Evolutionary conservation across 2,113 vertebrate species (phyloP), one percentile per base, ranked within the genome.

Genomic region (Macquaria australasica): DNA sequence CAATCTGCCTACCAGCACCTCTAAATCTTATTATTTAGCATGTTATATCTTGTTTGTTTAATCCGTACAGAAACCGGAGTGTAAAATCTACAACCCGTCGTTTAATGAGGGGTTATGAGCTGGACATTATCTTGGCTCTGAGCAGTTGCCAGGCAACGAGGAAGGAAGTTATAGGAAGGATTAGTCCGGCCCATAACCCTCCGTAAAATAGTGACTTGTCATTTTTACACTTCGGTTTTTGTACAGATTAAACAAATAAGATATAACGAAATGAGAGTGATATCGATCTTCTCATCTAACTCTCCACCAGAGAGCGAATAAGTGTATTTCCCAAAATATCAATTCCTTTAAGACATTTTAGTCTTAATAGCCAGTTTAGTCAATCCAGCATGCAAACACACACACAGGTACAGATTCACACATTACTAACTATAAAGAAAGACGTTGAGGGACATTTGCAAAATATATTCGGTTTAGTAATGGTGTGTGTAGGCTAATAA

Each of bases 401-500:
- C 18, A 8, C 48, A 31, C 18, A 8, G 56, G 8, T 39, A 8
- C 23, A 50, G 66, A 77, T 31, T 23, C 37, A 58, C 62, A 59
- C 8, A 37, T 58, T 71, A 59, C 11, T 56, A 50, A 66, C 28
- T 48, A 45, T 18, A 73, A 62, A 5, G 10, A 81, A 48, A 41
- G 16, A 75, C 14, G 6, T 63, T 62, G 9, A 25, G 67, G 41
- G 18, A 48, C n/a, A 39, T 72, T 70, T 62, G 45, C 23, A 4
- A 81, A 84, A 79, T 14, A 63, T 63, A 21, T 72, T 73, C n/a
- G 23, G 21, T 70, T 64, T 83, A 37, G 71, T 70, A 69, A 25
- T 34, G 18, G 62, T 66, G 53, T 59, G 23, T 79, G 70, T 14
- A 45, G 79, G 69, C 50, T 84, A 84, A 70, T 66, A 79, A 86